Percentiles rank a stretch among this genome's conserved stretches.
phyloP scores from a whole-genome alignment of 2,113 vertebrate genomes.

The Daboia siamensis region DNA sequence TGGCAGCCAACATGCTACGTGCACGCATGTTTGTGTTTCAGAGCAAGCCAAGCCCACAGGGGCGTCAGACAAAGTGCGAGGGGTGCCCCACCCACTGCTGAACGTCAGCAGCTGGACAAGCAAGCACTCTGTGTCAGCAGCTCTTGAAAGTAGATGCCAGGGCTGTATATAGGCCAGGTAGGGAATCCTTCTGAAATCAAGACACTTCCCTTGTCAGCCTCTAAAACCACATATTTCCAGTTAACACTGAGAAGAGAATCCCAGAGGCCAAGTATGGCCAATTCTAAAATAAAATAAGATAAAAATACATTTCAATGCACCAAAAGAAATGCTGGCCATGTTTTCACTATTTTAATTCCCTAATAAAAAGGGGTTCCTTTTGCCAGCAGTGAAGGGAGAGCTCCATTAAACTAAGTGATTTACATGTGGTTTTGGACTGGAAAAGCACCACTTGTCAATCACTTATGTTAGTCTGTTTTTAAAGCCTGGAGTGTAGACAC shows the following conservation, averaged over 20 bases:
- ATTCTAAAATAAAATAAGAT: neutral
- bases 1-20: neutral
- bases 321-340: neutral
- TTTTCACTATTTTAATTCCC: neutral
- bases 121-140: constrained; percentile 1
- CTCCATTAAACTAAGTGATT: neutral
- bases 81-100: constrained; percentile 12
- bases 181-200: constrained; percentile 4
- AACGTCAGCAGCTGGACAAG: constrained; percentile 19
- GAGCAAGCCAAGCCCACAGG: constrained; percentile 25
- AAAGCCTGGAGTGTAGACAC: neutral
- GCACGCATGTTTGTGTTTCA: constrained; percentile 21
- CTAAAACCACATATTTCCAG: neutral
- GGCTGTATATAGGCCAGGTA: constrained; percentile 9
- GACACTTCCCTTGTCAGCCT: neutral
- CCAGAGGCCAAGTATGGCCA: neutral
- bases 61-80: constrained; percentile 11
- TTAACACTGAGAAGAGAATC: neutral
- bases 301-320: neutral
- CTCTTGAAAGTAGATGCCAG: neutral
- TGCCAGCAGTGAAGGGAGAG: neutral
- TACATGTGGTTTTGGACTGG: neutral
- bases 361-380: neutral
- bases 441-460: neutral
- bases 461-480: neutral